Base-by-base conservation (phyloP, 2,113 vertebrate genomes). In the Macquaria ambigua region DNA sequence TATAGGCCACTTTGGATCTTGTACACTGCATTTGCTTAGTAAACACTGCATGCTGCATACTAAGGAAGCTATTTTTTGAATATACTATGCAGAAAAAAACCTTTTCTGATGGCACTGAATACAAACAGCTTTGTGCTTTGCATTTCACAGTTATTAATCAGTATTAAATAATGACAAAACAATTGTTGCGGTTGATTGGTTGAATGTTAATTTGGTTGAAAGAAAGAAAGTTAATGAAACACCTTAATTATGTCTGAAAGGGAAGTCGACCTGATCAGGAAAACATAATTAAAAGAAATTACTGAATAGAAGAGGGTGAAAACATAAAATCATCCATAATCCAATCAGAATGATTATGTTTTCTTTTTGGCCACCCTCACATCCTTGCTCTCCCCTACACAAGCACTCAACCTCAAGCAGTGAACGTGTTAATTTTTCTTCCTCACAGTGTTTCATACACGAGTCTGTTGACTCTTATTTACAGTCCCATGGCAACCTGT, bases 401-500 rank as follows among this genome's bases (percentile, higher is more conserved):
- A 63, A 64, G 11, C 46, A 31, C 48, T 75, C 41, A 69, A 48
- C 16, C 15, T 85, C 61, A 80, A 55, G 74, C 56, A 77, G 48
- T 66, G 55, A 81, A 28, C 25, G 58, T 72, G 74, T 69, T 63
- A 25, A 70, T 73, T 53, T 79, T n/a, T 64, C 56, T 43, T 66
- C 48, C 50, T 66, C 43, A 37, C 7, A 63, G 37, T 14, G 70
- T 70, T 81, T 70, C 52, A 77, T 61, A 82, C 52, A 77, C n/a
- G 2, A 68, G 56, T 83, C 66, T 69, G 74, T 72, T 82, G 78
- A 81, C 66, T 69, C 62, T 43, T 76, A 75, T 88, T 84, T 71
- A 85, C 62, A 69, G 81, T 87, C 83, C 86, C 86, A 88, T 81
- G 81, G 87, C 56, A 92, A 92, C 84, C 21, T 66, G 55, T 43